Conservation (phyloP, 2,888 invertebrate species). For the Drosophila niveifrons region DNA sequence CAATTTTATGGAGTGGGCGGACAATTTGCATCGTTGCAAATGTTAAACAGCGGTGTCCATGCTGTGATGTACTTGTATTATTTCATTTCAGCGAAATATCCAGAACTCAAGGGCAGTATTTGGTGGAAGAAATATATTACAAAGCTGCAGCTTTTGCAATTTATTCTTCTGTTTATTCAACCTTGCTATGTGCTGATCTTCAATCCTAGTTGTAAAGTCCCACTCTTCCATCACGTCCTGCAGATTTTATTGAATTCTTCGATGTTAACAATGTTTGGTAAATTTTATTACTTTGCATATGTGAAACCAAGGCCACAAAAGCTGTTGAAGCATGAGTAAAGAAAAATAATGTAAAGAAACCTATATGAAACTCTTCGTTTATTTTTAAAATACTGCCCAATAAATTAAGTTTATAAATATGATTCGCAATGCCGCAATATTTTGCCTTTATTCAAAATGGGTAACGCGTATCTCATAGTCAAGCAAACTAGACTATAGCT, state of each 20-base stretch:
- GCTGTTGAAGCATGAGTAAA: constrained; percentile 3
- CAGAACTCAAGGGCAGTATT: constrained; percentile 89
- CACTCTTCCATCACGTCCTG: constrained; percentile 19
- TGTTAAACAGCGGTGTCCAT: constrained; percentile 92
- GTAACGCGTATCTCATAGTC: too few relatives aligned
- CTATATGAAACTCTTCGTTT: too few relatives aligned
- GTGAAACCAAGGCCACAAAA: constrained; percentile 7
- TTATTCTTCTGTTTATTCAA: constrained; percentile 74
- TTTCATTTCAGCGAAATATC: constrained; percentile 89
- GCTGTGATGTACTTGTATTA: constrained; percentile 94
- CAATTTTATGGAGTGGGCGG: constrained; percentile 87
- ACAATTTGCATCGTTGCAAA: constrained; percentile 88
- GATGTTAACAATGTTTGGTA: constrained; percentile 49
- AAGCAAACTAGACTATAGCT: too few relatives aligned
- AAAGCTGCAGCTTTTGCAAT: constrained; percentile 91
- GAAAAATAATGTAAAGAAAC: too few relatives aligned
- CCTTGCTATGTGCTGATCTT: constrained; percentile 30
- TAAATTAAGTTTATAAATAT: too few relatives aligned
- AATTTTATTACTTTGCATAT: constrained; percentile 52
- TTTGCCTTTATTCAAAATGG: too few relatives aligned
- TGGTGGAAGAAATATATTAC: constrained; percentile 93
- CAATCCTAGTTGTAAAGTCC: constrained; percentile 41
- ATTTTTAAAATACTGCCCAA: too few relatives aligned
- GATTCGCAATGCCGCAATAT: too few relatives aligned
- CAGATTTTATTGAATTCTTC: constrained; percentile 28